Base-by-base conservation (phyloP, 2,113 vertebrate genomes). In the Mirounga angustirostris region DNA sequence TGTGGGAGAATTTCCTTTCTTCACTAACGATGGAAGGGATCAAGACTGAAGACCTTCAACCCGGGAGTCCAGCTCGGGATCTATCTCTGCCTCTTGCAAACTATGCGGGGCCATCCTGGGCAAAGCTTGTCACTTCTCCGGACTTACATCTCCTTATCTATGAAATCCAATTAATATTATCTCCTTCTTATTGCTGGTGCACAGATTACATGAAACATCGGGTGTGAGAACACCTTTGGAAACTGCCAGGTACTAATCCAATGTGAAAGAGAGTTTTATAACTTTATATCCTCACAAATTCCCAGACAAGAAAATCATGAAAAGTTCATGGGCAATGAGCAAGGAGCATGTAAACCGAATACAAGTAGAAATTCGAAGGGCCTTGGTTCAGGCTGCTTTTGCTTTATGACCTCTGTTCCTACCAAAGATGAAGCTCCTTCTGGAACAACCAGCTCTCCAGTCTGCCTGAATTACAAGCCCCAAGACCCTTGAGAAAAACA, bases 401-500 rank as follows among this genome's bases (percentile, higher is more conserved):
- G 12, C 54, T 80, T 89, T 21, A 95, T 15, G 24, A 36, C 59
- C 52, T 36, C 16, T 2, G 2, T 43, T 93, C 52, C 58, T 63
- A 73, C 15, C 63, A 67, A 79, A 14, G 40, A 65, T 52, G 11
- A 19, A 91, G 28, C 4, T 83, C 16, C 19, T 18, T 16, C 22
- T 36, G 24, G 30, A 92, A 86, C 9, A 21, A 80, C 12, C n/a
- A 76, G 74, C 43, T 86, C 30, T 65, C 85, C 11, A 5, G 61
- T 43, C 65, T 96, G 50, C 43, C 71, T 76, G 83, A 93, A 80
- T 95, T 95, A 91, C 52, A 76, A 63, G 73, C 15, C 50, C 61
- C 71, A 5, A 1, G n/a, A 92, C 61, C 56, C 80, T 80, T 74
- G 89, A 81, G 86, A 71, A 81, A 98, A 96, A 91, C 40, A 97